Evolutionary conservation across 2,888 invertebrate species (phyloP).

Genomic region (Pinctada fucata): DNA sequence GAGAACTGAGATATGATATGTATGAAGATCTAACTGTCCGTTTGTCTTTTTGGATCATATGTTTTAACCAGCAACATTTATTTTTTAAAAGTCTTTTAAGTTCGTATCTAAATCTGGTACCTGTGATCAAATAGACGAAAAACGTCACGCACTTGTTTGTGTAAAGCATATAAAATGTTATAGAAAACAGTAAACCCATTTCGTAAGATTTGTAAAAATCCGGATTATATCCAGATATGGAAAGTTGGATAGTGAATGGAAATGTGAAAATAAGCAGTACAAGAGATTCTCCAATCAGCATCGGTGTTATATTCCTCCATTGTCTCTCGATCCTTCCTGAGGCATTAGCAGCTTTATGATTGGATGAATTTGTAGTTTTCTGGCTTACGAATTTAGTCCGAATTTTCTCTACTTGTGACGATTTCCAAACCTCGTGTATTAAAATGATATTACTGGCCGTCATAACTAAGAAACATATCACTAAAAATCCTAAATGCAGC

Average conservation of each 20-base stretch:
- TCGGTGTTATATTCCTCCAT: slow-evolving; percentile 56
- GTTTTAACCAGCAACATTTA: background rate
- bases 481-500: slow-evolving; percentile 54
- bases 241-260: slow-evolving; percentile 58
- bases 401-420: slow-evolving; percentile 34
- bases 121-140: slow-evolving; percentile 59
- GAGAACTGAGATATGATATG: background rate
- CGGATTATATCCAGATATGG: slow-evolving; percentile 44
- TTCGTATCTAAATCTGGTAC: slow-evolving; percentile 57
- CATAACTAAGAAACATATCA: slow-evolving; percentile 54
- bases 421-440: slow-evolving; percentile 50
- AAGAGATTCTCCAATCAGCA: slow-evolving; percentile 62
- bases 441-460: slow-evolving; percentile 60
- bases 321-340: slow-evolving; percentile 35
- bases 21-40: background rate
- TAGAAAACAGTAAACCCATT: slow-evolving; percentile 56
- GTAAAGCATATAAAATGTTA: slow-evolving; percentile 64
- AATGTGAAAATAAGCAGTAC: slow-evolving; percentile 59
- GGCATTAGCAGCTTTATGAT: background rate
- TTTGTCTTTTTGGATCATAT: background rate
- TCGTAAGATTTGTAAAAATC: slow-evolving; percentile 46
- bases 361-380: slow-evolving; percentile 14
- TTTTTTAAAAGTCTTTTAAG: slow-evolving; percentile 30
- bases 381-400: background rate
- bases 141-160: slow-evolving; percentile 67